Evolutionary conservation across 1,140 invertebrate genomes (phyloP).

Genomic region (Stegodyphus dumicola): DNA sequence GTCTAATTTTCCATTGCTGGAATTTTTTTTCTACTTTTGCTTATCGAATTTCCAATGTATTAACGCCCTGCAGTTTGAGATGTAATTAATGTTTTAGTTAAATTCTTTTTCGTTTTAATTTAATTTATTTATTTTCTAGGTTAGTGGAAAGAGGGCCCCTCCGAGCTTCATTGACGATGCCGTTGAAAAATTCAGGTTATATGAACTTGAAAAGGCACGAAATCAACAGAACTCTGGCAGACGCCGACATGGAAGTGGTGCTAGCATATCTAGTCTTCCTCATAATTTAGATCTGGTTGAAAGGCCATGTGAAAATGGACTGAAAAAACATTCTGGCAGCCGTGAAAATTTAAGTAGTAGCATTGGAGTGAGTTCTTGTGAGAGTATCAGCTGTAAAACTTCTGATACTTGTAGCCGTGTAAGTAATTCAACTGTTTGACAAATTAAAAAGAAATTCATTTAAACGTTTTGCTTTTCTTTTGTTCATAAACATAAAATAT

Average conservation of each 20-base stretch:
- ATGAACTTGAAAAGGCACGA: constrained; percentile 77
- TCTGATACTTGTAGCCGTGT: constrained; percentile 24
- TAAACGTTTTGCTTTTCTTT: too few relatives aligned
- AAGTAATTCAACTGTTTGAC: neutral
- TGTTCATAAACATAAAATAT: too few relatives aligned
- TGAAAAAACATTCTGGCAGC: constrained; percentile 18
- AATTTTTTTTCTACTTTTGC: neutral
- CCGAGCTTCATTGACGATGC: constrained; percentile 91
- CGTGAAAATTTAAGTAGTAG: constrained; percentile 29
- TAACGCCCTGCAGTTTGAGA: neutral
- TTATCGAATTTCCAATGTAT: neutral
- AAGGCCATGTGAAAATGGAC: constrained; percentile 31
- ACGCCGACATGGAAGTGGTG: constrained; percentile 66
- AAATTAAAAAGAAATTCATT: too few relatives aligned
- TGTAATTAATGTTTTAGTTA: neutral
- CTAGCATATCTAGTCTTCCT: constrained; percentile 66
- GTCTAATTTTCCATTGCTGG: neutral
- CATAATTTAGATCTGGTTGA: constrained; percentile 31
- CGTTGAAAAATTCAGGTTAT: constrained; percentile 82
- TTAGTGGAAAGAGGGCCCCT: constrained; percentile 85
- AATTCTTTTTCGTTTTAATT: neutral
- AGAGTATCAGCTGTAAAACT: constrained; percentile 23
- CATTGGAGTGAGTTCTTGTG: constrained; percentile 45
- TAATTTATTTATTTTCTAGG: constrained; percentile 47
- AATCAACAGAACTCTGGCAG: constrained; percentile 31